phyloP scores from a whole-genome alignment of 1,140 invertebrate species.

The Cherax quadricarinatus region DNA sequence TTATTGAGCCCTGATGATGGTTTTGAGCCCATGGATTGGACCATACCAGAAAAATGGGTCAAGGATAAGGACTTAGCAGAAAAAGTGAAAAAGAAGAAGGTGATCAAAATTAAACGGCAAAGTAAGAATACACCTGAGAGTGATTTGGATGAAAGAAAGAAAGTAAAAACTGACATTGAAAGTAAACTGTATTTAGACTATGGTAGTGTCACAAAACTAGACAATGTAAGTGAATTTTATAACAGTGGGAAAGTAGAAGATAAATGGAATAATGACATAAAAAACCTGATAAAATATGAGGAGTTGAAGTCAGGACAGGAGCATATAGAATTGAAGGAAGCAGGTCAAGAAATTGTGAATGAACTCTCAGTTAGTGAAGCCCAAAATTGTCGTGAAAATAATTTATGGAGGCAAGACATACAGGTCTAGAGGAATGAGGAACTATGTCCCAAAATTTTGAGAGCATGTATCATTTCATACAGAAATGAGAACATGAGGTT shows the following conservation, averaged over 20 bases:
- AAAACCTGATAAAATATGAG: background rate
- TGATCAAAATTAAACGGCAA: background rate
- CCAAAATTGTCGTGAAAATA: background rate
- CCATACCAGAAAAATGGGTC: conserved; percentile 66
- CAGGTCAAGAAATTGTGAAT: background rate
- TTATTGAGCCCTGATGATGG: background rate
- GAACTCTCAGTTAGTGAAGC: background rate
- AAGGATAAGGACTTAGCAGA: conserved; percentile 56
- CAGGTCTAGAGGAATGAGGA: too few species aligned
- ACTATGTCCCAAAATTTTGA: too few species aligned
- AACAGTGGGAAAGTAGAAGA: background rate
- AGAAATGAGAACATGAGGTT: too few species aligned
- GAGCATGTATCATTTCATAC: too few species aligned
- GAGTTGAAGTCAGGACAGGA: background rate
- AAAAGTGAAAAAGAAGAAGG: conserved; percentile 39
- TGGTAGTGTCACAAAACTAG: background rate
- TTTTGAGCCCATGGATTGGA: conserved; percentile 70
- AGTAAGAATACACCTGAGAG: background rate
- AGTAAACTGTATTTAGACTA: background rate
- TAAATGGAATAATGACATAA: background rate
- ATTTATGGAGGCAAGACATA: background rate
- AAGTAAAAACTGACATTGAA: background rate
- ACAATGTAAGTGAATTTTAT: background rate
- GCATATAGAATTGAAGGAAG: background rate
- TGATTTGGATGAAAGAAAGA: background rate